Conservation (phyloP, 2,888 invertebrate species). For the Agrochola macilenta region DNA sequence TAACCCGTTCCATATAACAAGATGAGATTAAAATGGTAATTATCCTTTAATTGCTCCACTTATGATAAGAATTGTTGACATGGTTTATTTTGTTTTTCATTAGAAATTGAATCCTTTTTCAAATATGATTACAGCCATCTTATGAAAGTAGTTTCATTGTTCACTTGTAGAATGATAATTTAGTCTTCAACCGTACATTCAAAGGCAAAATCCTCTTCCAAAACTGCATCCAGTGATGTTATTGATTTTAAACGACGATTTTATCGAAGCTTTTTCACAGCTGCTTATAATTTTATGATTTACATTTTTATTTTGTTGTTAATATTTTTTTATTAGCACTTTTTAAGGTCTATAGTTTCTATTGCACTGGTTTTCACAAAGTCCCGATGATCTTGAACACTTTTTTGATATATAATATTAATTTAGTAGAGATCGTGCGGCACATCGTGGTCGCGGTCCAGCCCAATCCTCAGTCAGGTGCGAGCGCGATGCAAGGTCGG, state of each 20-base stretch:
- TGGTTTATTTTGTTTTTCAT: slow-evolving; percentile 12
- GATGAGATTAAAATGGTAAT: slow-evolving; percentile 5
- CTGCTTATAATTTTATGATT: slow-evolving; percentile 19
- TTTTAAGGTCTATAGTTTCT: slow-evolving; percentile 61
- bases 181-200: slow-evolving; percentile 30
- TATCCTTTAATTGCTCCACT: slow-evolving; percentile 12
- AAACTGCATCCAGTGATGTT: slow-evolving; percentile 7
- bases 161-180: slow-evolving; percentile 17
- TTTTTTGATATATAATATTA: slow-evolving; percentile 43
- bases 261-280: slow-evolving; percentile 2
- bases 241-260: slow-evolving; percentile 9
- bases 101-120: slow-evolving; percentile 7
- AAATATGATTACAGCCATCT: neutral
- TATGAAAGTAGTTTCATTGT: slow-evolving; percentile 3
- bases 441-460: slow-evolving; percentile 80
- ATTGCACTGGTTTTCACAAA: slow-evolving; percentile 60
- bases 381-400: slow-evolving; percentile 66
- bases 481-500: slow-evolving; percentile 83
- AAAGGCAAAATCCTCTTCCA: slow-evolving; percentile 33
- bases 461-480: slow-evolving; percentile 92
- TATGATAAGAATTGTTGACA: slow-evolving; percentile 2
- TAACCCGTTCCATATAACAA: neutral
- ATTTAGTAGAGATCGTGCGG: slow-evolving; percentile 53
- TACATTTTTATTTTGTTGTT: slow-evolving; percentile 17
- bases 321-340: slow-evolving; percentile 41